Base-by-base conservation (phyloP, 2,888 invertebrate species). In the Eurytoma adleriae region DNA sequence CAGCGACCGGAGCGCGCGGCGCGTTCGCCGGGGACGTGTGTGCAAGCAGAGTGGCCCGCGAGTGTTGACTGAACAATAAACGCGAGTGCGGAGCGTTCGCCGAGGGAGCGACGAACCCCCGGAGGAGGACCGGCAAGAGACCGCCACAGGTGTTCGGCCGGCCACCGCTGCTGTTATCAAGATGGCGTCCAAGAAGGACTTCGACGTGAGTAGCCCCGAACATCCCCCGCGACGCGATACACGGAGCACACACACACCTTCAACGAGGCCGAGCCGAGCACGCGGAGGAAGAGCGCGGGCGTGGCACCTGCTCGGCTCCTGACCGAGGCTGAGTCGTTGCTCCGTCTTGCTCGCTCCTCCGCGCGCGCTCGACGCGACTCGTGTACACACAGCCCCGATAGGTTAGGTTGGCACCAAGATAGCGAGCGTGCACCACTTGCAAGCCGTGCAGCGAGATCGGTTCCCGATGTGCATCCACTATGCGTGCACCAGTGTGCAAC, bases 111-210 rank as follows among this genome's bases (percentile, higher is more conserved):
- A 16, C 61, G 40, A 24, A 48, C n/a, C 48, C 68, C 27, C 62
- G 30, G 16, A 30, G 14, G 14, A 27, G 24, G n/a, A 61, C 82
- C 77, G 78, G 82, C 68, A 40, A 64, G 72, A 73, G 69, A 67
- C 71, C 80, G 82, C 79, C 73, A 79, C 79, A 82, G 79, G 82
- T 78, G 81, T 71, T 74, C 56, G 69, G 30, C 52, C 78, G 84
- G 86, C 86, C 86, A 86, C 86, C 84, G 84, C 85, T 87, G 88
- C 88, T 89, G 89, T 88, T 89, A 89, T 86, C 88, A 89, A 89
- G 84, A 89, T 89, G 89, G 89, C 89, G 89, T 87, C 88, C 80
- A 89, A 89, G 83, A 88, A 86, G 83, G 86, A 88, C 54, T 82
- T 83, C 66, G 89, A 89, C 87, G 89, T 89, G 83, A 88, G 86